These are phyloP conservation scores for Gyps fulvus DNA, from an alignment of 2,113 vertebrate species.

Conservation along the genomic window DNA sequence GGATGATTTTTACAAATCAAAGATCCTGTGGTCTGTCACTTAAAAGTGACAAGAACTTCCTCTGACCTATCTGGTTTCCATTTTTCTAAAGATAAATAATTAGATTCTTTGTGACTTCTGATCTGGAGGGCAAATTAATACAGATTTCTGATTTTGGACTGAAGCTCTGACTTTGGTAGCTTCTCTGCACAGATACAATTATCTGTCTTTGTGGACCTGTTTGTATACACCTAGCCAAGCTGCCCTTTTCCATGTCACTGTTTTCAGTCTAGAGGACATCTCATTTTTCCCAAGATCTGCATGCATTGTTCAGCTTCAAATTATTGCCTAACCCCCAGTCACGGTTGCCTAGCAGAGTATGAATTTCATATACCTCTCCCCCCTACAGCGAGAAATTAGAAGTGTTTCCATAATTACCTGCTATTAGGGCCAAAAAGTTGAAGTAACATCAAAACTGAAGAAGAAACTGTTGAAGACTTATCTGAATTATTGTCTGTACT, in stretches of 20 bases:
- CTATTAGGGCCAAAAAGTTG: neutral
- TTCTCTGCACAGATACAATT: neutral
- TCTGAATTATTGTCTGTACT: neutral
- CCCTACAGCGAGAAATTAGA: neutral
- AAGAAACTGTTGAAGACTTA: neutral
- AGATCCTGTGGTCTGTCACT: neutral
- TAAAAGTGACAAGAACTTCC: neutral
- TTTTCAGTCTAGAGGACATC: neutral
- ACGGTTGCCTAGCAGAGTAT: neutral
- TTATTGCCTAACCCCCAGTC: neutral
- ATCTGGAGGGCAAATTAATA: neutral
- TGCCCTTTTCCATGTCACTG: neutral
- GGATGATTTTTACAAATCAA: neutral
- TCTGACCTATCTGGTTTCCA: neutral
- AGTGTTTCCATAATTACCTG: neutral
- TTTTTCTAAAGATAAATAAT: neutral
- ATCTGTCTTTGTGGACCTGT: fast-evolving
- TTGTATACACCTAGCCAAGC: neutral
- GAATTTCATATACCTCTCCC: neutral
- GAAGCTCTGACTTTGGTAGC: neutral
- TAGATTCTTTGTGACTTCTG: neutral
- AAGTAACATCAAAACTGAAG: neutral
- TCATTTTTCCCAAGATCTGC: neutral
- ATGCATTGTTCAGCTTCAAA: neutral
- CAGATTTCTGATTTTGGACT: neutral